Percentiles rank a stretch among this genome's conserved stretches.
These are phyloP conservation scores for Ptychoptera albimana DNA, from an alignment of 2,888 invertebrate genomes.

Conservation along the genomic window DNA sequence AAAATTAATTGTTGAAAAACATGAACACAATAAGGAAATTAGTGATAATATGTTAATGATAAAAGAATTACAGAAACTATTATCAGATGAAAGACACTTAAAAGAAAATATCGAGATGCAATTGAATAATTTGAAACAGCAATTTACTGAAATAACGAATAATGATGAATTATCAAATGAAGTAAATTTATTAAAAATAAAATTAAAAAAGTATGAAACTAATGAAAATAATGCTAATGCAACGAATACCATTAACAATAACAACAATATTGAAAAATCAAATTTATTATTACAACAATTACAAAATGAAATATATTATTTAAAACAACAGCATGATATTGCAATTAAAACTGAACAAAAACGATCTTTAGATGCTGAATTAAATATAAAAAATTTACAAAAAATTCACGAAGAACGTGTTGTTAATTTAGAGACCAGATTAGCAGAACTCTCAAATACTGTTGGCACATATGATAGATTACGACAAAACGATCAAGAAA, in stretches of 20 bases:
- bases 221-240: constrained; percentile 10
- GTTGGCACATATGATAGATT: constrained; percentile 62
- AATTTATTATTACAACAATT: constrained; percentile 38
- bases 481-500: constrained; percentile 52
- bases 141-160: constrained; percentile 25
- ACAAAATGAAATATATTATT: constrained; percentile 52
- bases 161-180: constrained; percentile 40
- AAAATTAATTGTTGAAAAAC: constrained; percentile 58
- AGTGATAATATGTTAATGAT: constrained; percentile 62
- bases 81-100: constrained; percentile 54
- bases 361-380: constrained; percentile 54
- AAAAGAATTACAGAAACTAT: constrained; percentile 61
- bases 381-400: constrained; percentile 47
- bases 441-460: constrained; percentile 64
- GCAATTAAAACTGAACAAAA: constrained; percentile 59
- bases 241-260: constrained; percentile 4
- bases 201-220: constrained; percentile 47
- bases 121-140: constrained; percentile 34
- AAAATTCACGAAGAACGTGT: constrained; percentile 62
- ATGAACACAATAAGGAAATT: constrained; percentile 68
- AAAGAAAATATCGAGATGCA: constrained; percentile 59
- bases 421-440: constrained; percentile 52
- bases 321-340: constrained; percentile 56
- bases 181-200: constrained; percentile 43
- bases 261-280: constrained; percentile 32